A percentile compares a stretch with the other conserved stretches of the same genome.
These are phyloP conservation scores for Piliocolobus tephrosceles DNA, from an alignment of 2,113 vertebrate species.

Conservation along the genomic window DNA sequence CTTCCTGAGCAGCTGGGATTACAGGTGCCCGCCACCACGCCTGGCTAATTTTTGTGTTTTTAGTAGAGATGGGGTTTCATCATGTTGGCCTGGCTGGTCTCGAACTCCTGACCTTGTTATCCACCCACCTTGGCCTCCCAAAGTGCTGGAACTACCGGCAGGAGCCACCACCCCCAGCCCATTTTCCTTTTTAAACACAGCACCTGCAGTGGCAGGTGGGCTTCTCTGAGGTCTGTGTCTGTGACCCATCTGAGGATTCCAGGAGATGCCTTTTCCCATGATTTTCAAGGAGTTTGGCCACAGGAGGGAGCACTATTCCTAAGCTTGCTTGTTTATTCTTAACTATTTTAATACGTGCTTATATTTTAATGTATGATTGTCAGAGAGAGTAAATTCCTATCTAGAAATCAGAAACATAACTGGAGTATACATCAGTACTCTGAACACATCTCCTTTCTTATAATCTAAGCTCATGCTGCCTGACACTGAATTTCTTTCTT, in stretches of 20 bases:
- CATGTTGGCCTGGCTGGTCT: too few relatives aligned
- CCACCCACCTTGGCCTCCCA: too few relatives aligned
- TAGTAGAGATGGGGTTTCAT: not conserved
- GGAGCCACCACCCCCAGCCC: too few relatives aligned
- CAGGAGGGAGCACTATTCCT: conserved; percentile 57
- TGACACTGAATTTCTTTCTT: not conserved
- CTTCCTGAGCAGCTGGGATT: too few relatives aligned
- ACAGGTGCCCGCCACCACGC: too few relatives aligned
- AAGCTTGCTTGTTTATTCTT: not conserved
- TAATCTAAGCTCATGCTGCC: not conserved
- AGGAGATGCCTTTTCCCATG: not conserved
- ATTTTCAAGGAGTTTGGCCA: conserved; percentile 15
- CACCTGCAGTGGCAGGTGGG: not conserved
- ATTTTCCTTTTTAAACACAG: not conserved
- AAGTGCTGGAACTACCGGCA: too few relatives aligned
- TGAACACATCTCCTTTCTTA: not conserved
- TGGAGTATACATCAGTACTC: not conserved
- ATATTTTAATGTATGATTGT: not conserved
- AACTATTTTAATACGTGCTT: too few relatives aligned
- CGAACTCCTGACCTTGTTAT: too few relatives aligned
- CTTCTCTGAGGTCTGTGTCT: not conserved
- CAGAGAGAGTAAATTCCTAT: not conserved
- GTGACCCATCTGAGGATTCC: not conserved
- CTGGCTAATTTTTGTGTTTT: too few relatives aligned
- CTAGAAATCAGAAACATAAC: not conserved